A percentile compares a stretch with the other conserved stretches of the same genome.
Conservation (phyloP, 2,888 invertebrate species). For the Andrena camellia region DNA sequence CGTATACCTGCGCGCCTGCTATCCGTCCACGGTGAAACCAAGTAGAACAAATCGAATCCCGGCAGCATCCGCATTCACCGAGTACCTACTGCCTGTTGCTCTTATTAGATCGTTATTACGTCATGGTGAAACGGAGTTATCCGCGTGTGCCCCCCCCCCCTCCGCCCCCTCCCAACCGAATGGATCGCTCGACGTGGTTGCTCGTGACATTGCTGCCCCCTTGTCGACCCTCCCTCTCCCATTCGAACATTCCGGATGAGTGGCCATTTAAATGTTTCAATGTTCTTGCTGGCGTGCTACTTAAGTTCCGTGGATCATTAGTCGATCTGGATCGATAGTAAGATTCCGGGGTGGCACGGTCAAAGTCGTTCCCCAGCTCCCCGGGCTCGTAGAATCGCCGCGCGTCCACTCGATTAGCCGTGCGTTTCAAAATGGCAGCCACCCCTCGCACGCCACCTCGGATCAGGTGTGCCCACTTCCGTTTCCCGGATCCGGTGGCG, state of each 20-base stretch:
- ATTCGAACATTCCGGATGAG: background rate
- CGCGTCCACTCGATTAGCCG: slow-evolving; percentile 46
- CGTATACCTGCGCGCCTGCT: slow-evolving; percentile 40
- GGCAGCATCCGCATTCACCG: slow-evolving; percentile 60
- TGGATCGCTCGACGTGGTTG: background rate
- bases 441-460: slow-evolving; percentile 42
- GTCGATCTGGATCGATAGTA: background rate
- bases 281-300: too few relatives aligned
- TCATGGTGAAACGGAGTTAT: slow-evolving; percentile 60
- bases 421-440: slow-evolving; percentile 35
- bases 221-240: background rate
- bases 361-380: slow-evolving; percentile 12
- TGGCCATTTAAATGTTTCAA: background rate
- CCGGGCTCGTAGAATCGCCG: background rate
- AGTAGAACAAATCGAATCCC: slow-evolving; percentile 68
- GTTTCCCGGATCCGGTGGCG: slow-evolving; percentile 67
- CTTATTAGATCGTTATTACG: slow-evolving; percentile 70
- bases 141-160: slow-evolving; percentile 30
- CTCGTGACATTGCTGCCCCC: background rate
- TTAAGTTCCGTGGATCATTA: too few relatives aligned
- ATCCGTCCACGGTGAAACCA: slow-evolving; percentile 61
- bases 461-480: slow-evolving; percentile 68
- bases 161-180: slow-evolving; percentile 11
- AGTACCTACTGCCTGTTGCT: slow-evolving; percentile 64
- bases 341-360: slow-evolving; percentile 9